These are phyloP conservation scores for Psittacula cyanocephala DNA, from an alignment of 2,113 vertebrate genomes.

Conservation along the genomic window DNA sequence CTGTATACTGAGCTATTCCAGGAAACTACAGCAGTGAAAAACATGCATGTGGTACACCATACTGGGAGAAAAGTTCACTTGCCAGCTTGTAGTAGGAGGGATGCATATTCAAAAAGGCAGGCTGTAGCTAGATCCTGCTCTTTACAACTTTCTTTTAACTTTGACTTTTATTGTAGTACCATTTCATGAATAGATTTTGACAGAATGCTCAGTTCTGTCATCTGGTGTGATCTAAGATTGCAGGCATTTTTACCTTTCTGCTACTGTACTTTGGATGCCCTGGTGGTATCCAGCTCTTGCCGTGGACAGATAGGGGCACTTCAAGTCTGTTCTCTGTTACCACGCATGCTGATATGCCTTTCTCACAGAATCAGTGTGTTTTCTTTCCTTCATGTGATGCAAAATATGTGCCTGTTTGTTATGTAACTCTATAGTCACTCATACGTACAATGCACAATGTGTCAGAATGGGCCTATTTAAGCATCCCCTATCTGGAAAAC, in stretches of 20 bases:
- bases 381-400: background rate
- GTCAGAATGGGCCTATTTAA: background rate
- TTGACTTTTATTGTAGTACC: background rate
- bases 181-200: background rate
- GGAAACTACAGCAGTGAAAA: background rate
- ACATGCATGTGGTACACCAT: background rate
- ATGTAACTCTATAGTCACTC: background rate
- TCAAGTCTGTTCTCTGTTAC: background rate
- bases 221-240: background rate
- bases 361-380: background rate
- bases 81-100: constrained; percentile 9
- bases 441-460: background rate
- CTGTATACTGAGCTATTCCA: background rate
- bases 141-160: background rate
- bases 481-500: background rate
- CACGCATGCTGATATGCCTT: background rate
- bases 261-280: background rate
- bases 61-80: constrained; percentile 9
- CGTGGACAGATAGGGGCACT: background rate
- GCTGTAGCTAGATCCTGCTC: background rate
- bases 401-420: background rate
- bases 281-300: background rate
- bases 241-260: background rate
- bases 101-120: constrained; percentile 1
- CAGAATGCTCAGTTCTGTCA: background rate